phyloP scores from a whole-genome alignment of 2,113 vertebrate species.

The Stictonetta naevosa region DNA sequence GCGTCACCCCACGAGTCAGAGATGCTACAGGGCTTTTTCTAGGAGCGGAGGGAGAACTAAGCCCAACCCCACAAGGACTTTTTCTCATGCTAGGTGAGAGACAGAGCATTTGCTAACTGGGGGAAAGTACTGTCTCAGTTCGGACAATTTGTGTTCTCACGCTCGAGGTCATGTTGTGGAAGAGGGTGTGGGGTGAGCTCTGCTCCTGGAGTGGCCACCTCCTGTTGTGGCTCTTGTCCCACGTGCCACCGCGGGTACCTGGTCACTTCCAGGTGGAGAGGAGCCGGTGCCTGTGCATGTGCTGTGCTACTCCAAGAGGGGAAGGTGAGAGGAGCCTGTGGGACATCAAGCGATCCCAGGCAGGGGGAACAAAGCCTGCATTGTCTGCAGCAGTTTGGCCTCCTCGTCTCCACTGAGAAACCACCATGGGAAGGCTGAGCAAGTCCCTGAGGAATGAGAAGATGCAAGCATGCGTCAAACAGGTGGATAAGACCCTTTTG shows the following conservation, averaged over 20 bases:
- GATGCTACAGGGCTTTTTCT: constrained; percentile 28
- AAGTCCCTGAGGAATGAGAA: background rate
- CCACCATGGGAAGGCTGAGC: background rate
- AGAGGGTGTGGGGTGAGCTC: background rate
- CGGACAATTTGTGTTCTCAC: background rate
- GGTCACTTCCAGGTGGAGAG: background rate
- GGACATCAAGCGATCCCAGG: background rate
- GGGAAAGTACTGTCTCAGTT: background rate
- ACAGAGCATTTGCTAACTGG: background rate
- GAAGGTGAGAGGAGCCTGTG: background rate
- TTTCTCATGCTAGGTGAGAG: background rate
- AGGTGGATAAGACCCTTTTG: background rate
- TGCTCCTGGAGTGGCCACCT: background rate
- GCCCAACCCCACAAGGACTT: background rate
- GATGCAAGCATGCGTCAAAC: background rate
- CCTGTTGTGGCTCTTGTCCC: background rate
- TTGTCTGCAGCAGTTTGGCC: background rate
- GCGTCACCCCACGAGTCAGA: constrained; percentile 13
- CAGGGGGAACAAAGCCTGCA: background rate
- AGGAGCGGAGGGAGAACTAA: constrained; percentile 19
- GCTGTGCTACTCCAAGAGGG: background rate
- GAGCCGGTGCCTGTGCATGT: background rate
- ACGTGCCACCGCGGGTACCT: fast-evolving
- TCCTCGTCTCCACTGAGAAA: background rate
- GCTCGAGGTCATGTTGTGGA: background rate